Conservation (phyloP, 2,888 invertebrate species). For the Coronaproctus castanopsis region DNA sequence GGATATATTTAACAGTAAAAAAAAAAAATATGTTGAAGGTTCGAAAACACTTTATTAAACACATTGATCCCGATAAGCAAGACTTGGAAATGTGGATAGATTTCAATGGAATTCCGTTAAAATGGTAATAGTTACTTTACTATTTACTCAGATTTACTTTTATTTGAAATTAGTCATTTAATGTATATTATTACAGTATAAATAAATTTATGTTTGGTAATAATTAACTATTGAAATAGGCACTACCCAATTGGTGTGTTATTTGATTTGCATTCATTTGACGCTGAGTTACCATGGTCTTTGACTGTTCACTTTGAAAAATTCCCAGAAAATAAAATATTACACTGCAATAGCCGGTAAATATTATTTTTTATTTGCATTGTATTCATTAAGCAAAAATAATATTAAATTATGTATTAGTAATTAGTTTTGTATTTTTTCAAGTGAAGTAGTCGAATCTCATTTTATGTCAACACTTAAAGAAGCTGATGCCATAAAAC, state of each 20-base stretch:
- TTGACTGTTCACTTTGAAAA: conserved; percentile 85
- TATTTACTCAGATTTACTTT: background rate
- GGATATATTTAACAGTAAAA: too few relatives aligned
- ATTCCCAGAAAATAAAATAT: conserved; percentile 74
- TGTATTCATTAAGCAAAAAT: background rate
- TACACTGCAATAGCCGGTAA: conserved; percentile 68
- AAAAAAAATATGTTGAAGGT: too few relatives aligned
- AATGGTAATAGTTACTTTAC: conserved; percentile 36
- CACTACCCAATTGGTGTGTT: conserved; percentile 59
- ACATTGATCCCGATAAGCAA: conserved; percentile 56
- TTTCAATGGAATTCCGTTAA: conserved; percentile 72
- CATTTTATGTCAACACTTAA: conserved; percentile 79
- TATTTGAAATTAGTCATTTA: background rate
- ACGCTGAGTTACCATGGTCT: conserved; percentile 71
- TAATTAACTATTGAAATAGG: too few relatives aligned
- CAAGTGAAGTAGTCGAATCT: conserved; percentile 73
- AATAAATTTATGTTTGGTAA: background rate
- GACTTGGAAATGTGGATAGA: conserved; percentile 88
- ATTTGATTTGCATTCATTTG: conserved; percentile 58
- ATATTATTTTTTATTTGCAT: conserved; percentile 14
- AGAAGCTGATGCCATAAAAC: conserved; percentile 96
- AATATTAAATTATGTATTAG: background rate
- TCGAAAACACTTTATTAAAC: conserved; percentile 67
- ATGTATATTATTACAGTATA: background rate
- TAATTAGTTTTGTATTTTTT: conserved; percentile 20